Evolutionary conservation across 2,888 invertebrate species (phyloP), one percentile per base, ranked within the genome.

Genomic region (Lithosia quadra): DNA sequence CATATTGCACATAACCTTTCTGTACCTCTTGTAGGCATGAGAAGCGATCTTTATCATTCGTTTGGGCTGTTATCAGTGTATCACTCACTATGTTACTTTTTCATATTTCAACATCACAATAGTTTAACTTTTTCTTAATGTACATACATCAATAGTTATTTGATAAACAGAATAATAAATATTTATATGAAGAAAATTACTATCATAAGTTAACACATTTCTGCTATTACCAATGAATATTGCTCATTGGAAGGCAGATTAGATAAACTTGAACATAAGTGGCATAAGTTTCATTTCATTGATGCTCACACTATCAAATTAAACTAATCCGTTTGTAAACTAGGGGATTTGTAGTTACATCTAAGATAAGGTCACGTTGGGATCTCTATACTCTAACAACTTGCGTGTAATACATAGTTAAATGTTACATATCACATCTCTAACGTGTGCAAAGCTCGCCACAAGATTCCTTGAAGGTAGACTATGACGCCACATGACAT

Each of bases 361-460:
- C 73, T 79, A 81, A 73, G 60, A 70, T 77, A 80, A 79, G 79
- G 77, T 79, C 81, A 80, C 79, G 72, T 77, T 55, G 60, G 28
- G 61, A 58, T 58, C 63, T 77, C 63, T 81, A 77, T 70, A 58
- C 11, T 73, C 72, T 75, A 79, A 69, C 71, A 75, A 75, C 69
- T 73, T n/a, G 60, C 65, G 72, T 67, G 62, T 68, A 60, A 70
- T 68, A 63, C 58, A 68, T 67, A 64, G 61, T 61, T 77, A 73
- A 71, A 69, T 71, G 60, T 78, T 53, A 69, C 71, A 65, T 74
- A 79, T 79, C 78, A 80, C 82, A 39, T 39, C 59, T 69, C 65
- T 77, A 77, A 69, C 71, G 63, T 67, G 68, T 72, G 75, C 66
- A 65, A 65, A 62, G 63, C 53, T 78, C 65, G 68, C 64, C 73